Evolutionary conservation across 2,113 vertebrate species (phyloP).

Genomic region (Hypanus sabinus): DNA sequence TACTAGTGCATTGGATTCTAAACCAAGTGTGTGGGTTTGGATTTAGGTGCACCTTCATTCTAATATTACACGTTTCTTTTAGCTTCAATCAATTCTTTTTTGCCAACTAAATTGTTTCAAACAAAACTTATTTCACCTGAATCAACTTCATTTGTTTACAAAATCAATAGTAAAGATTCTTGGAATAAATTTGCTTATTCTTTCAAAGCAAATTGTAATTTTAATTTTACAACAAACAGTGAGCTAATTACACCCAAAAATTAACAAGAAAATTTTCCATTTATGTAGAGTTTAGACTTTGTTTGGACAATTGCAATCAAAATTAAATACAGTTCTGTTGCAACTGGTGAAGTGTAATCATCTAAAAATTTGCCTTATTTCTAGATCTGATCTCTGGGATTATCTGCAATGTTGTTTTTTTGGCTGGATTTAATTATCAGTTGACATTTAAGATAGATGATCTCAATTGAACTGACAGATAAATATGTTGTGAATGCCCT

Average conservation of each 20-base stretch:
- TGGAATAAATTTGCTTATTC: background rate
- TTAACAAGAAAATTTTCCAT: background rate
- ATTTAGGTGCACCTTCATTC: background rate
- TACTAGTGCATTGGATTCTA: background rate
- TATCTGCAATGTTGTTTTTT: slow-evolving; percentile 25
- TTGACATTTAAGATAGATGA: slow-evolving; percentile 38
- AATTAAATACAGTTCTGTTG: slow-evolving; percentile 21
- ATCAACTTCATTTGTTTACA: background rate
- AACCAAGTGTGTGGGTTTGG: background rate
- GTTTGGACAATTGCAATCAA: background rate
- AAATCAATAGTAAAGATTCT: background rate
- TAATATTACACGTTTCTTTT: background rate
- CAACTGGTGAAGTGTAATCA: background rate
- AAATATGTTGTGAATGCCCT: slow-evolving; percentile 39
- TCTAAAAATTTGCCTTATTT: background rate
- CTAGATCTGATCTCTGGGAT: slow-evolving; percentile 32
- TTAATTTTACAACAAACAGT: background rate
- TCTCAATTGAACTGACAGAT: slow-evolving; percentile 39
- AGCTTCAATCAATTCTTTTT: background rate
- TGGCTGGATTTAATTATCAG: slow-evolving; percentile 16
- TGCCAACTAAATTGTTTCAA: background rate
- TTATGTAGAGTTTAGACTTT: background rate
- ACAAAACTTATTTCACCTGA: background rate
- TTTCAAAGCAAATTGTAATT: background rate
- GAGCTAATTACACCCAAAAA: background rate